A percentile compares a stretch with the other conserved stretches of the same genome.
Conservation (phyloP, 1,140 invertebrate species). For the Zaprionus kolodkinae region DNA sequence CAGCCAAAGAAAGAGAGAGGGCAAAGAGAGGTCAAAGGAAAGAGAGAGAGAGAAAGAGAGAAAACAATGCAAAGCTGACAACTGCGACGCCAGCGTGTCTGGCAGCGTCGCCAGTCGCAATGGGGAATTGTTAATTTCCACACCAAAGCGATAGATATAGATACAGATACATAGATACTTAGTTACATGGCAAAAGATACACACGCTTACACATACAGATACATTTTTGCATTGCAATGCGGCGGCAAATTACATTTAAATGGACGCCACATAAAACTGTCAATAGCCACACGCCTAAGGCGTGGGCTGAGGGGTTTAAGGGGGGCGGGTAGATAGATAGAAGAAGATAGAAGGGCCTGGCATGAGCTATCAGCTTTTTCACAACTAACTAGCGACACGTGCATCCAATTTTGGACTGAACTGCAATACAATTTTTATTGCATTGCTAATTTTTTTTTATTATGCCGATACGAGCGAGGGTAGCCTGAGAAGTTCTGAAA, state of each 20-base stretch:
- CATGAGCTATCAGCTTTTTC: slow-evolving; percentile 25
- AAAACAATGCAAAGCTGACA: slow-evolving; percentile 16
- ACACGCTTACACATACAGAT: slow-evolving; percentile 8
- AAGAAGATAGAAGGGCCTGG: too few species aligned
- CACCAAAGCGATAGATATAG: slow-evolving; percentile 23
- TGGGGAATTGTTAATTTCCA: slow-evolving; percentile 42
- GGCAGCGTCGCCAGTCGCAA: slow-evolving; percentile 16
- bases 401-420: slow-evolving; percentile 28
- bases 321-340: not conserved
- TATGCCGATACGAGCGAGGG: not conserved
- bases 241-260: slow-evolving; percentile 71
- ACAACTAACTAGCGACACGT: slow-evolving; percentile 50
- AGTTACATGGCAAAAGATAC: not conserved
- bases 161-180: slow-evolving; percentile 8
- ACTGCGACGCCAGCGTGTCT: slow-evolving; percentile 41
- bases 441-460: slow-evolving; percentile 1
- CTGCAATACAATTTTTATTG: slow-evolving; percentile 26
- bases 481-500: not conserved
- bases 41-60: not conserved
- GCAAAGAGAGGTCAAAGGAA: slow-evolving; percentile 1
- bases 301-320: not conserved
- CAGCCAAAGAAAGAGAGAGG: not conserved
- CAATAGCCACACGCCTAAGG: slow-evolving; percentile 26
- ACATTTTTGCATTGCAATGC: slow-evolving; percentile 48
- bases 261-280: slow-evolving; percentile 65